These are phyloP conservation scores for Odontesthes bonariensis DNA, from an alignment of 2,113 vertebrate genomes.

Conservation along the genomic window DNA sequence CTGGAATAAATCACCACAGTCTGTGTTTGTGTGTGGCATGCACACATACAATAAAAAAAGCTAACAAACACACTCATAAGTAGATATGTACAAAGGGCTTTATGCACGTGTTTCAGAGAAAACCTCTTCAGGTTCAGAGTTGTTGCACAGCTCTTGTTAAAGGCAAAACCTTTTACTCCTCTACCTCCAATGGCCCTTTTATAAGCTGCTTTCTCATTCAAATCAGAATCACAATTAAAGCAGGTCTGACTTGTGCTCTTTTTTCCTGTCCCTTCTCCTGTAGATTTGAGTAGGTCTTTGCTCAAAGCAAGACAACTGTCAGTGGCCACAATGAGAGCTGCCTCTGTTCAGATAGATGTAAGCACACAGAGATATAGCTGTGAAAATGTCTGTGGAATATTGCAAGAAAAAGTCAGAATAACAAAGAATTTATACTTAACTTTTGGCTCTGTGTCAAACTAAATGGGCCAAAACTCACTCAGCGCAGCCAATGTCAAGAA, in stretches of 20 bases:
- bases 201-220: conserved; percentile 81
- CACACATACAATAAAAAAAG: conserved; percentile 34
- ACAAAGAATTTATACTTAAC: conserved; percentile 23
- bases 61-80: conserved; percentile 58
- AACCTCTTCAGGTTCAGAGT: conserved; percentile 78
- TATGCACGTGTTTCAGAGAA: conserved; percentile 84
- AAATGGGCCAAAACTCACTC: conserved; percentile 38
- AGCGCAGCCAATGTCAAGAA: conserved; percentile 49
- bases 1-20: conserved; percentile 84
- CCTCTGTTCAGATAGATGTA: conserved; percentile 10
- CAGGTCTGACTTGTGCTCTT: conserved; percentile 39
- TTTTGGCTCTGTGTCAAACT: conserved; percentile 21
- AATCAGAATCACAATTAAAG: conserved; percentile 84
- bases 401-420: background rate
- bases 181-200: conserved; percentile 77
- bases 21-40: conserved; percentile 43
- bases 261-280: conserved; percentile 26
- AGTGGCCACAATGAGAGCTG: background rate
- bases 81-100: conserved; percentile 74
- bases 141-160: conserved; percentile 80
- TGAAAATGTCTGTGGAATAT: conserved; percentile 14
- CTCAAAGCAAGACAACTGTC: conserved; percentile 38
- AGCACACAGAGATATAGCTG: conserved; percentile 4
- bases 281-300: conserved; percentile 67
- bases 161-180: conserved; percentile 83